A percentile compares a stretch with the other conserved stretches of the same genome.
These are phyloP conservation scores for Caligus rogercresseyi DNA, from an alignment of 1,140 invertebrate genomes.

Conservation along the genomic window DNA sequence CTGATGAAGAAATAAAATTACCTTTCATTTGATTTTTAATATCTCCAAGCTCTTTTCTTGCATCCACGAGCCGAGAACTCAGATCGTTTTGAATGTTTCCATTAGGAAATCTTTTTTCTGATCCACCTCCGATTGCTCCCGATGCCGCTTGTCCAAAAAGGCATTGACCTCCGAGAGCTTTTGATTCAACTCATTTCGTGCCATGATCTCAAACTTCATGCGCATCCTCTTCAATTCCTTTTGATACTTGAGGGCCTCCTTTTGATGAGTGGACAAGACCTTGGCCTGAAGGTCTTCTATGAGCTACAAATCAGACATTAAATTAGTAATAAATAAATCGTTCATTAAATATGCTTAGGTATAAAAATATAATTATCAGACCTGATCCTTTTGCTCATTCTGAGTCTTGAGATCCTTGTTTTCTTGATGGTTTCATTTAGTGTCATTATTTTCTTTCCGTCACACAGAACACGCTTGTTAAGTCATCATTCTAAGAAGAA, in stretches of 20 bases:
- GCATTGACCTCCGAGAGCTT: slow-evolving; percentile 7
- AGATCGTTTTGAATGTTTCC: slow-evolving; percentile 16
- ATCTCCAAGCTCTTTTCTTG: neutral
- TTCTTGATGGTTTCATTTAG: neutral
- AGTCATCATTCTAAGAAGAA: neutral
- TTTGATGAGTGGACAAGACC: neutral
- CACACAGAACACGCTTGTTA: neutral
- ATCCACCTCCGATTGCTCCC: slow-evolving; percentile 4
- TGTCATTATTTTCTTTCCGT: neutral
- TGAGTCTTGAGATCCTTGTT: neutral
- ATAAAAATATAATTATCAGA: neutral
- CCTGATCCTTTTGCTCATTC: neutral
- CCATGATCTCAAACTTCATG: slow-evolving; percentile 14
- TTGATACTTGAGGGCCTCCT: neutral
- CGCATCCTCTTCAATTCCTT: slow-evolving; percentile 3
- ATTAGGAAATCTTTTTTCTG: neutral
- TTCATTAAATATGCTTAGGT: neutral
- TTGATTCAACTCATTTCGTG: slow-evolving; percentile 9
- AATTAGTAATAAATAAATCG: too few species aligned
- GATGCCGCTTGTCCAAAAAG: slow-evolving; percentile 1
- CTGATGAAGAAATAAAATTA: neutral
- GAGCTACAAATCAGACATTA: slow-evolving; percentile 12
- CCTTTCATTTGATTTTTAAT: slow-evolving; percentile 16
- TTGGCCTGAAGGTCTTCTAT: slow-evolving; percentile 5
- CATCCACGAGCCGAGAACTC: neutral